phyloP scores from a whole-genome alignment of 2,888 invertebrate genomes.

The Anagyrus pseudococci region DNA sequence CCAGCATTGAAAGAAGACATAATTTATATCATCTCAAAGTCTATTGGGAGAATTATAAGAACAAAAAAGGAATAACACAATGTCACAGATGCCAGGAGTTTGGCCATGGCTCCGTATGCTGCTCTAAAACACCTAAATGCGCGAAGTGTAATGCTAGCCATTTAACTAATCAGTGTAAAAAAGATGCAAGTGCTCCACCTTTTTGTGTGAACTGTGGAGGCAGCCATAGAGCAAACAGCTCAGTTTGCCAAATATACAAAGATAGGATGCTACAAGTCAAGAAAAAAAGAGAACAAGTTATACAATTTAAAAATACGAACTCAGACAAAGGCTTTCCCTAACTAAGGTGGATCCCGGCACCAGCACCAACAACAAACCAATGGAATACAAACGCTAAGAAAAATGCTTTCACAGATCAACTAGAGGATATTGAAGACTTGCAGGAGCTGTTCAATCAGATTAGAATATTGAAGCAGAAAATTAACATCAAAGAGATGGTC shows the following conservation, averaged over 20 bases:
- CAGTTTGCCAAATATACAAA: conserved; percentile 39
- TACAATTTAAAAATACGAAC: no score
- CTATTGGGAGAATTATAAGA: conserved; percentile 39
- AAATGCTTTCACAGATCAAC: no score
- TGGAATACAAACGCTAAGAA: background rate
- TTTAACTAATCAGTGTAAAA: conserved; percentile 42
- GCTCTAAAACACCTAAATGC: conserved; percentile 38
- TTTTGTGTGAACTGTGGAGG: conserved; percentile 44
- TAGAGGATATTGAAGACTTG: no score
- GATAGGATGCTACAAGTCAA: conserved; percentile 29
- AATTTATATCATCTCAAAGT: no score
- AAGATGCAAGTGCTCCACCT: conserved; percentile 30
- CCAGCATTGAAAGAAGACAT: no score
- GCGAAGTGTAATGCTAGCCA: conserved; percentile 42
- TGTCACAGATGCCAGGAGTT: conserved; percentile 46
- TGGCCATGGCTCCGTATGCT: conserved; percentile 43
- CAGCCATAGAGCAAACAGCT: conserved; percentile 41
- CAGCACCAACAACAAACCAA: background rate
- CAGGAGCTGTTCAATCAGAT: no score
- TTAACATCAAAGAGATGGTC: no score
- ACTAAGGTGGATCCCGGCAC: background rate
- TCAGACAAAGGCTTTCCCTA: no score
- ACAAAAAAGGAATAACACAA: conserved; percentile 39
- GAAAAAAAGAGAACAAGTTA: conserved; percentile 4
- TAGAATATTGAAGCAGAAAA: no score